These are phyloP conservation scores for Drosophila sp. DNA, from an alignment of 1,140 invertebrate species.

Conservation along the genomic window DNA sequence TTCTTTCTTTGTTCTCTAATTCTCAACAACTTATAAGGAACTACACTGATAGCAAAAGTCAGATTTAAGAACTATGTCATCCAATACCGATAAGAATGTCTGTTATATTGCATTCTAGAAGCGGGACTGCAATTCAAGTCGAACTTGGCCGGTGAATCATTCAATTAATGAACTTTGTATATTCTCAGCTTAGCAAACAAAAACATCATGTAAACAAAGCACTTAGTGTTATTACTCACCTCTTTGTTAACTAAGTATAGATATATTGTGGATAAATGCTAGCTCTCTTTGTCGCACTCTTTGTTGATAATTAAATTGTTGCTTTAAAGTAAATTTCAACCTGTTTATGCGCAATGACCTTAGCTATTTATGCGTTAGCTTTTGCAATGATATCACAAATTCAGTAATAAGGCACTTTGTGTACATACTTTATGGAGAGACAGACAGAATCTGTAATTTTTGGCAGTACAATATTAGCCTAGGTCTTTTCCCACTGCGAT, in stretches of 20 bases:
- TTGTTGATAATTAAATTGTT: constrained; percentile 10
- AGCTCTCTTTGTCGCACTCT: not conserved
- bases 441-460: not conserved
- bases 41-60: too few relatives aligned
- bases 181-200: not conserved
- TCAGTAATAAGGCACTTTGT: not conserved
- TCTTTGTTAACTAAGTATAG: constrained; percentile 7
- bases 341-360: not conserved
- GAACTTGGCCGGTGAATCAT: constrained; percentile 18
- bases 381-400: not conserved
- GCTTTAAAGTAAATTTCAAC: not conserved
- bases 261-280: not conserved
- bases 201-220: not conserved
- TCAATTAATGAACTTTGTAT: not conserved
- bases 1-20: constrained; percentile 7
- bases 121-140: not conserved
- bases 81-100: not conserved
- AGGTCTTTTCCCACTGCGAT: too few relatives aligned
- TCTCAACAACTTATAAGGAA: not conserved
- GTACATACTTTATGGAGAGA: not conserved
- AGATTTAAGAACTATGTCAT: constrained; percentile 5
- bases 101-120: not conserved
- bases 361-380: not conserved
- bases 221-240: constrained; percentile 5
- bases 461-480: not conserved